Evolutionary conservation across 2,888 invertebrate genomes (phyloP), one percentile per base, ranked within the genome.

Genomic region (Melanchra persicariae): DNA sequence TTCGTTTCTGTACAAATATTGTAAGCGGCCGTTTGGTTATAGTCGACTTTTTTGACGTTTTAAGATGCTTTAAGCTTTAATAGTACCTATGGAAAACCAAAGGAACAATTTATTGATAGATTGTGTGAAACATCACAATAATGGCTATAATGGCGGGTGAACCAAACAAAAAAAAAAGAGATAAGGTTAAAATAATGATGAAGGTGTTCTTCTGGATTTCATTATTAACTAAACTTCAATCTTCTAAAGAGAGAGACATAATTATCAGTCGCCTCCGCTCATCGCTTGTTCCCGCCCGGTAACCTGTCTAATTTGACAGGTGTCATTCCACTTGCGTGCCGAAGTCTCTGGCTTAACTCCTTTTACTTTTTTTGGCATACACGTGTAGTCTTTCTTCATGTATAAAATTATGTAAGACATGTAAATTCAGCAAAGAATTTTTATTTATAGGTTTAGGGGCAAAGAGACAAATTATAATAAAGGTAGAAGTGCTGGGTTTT

Each of bases 291-390:
- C 34, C 34, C 6, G n/a, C 30, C 22, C 43, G 55, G 61, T 43
- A 70, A 78, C 59, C 67, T 77, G 77, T 69, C 81, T 71, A 68
- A 71, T 85, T 85, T 80, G 93, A 93, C 93, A 93, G 90, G 86
- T 93, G 93, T 91, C 92, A 91, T 89, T 90, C 88, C 85, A 85
- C 26, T 74, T 82, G 79, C 79, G 77, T 83, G 82, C 83, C 77
- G 73, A 82, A 87, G 86, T 83, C 82, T 83, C 74, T 83, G 79
- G 85, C 84, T 83, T 82, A 78, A 63, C 40, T 45, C 64, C 73
- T 64, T 83, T 75, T 82, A 76, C 69, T 74, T 78, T 81, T 85
- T 83, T 87, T 52, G 26, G n/a, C 54, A n/a, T 34, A n/a, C 10
- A 10, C 54, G 2, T 54, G 30, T 54, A 54, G 54, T 54, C n/a